Base-by-base conservation (phyloP, 2,888 invertebrate genomes). In the Polydesmus complanatus region DNA sequence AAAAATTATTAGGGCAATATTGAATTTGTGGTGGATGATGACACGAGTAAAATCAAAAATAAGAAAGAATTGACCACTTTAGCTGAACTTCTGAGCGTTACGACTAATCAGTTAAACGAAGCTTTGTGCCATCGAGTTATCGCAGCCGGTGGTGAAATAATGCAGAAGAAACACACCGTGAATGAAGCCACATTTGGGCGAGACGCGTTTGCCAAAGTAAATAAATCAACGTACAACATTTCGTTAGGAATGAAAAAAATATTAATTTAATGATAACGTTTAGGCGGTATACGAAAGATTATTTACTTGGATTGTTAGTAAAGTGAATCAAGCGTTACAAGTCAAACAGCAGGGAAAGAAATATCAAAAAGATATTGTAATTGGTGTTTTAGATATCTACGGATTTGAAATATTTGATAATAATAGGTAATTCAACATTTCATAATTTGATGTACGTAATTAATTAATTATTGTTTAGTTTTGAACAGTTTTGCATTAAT, bases 401-500 rank as follows among this genome's bases (percentile, higher is more conserved):
- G 97, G 97, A 22, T 98, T 97, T 75, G 97, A 98, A 78, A 94
- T 97, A 67, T 95, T 98, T 74, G 94, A 95, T 68, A 82, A 82
- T 27, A 97, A 97, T 76, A 93, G 92, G 77, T 95, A 59, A 22
- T 59, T 26, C 3, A 19, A 58, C n/a, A 58, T 48, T 58, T 58
- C 18, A 22, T 53, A 54, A 27, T 37, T 8, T 37, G 37, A 37
- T n/a, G 37, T 14, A 37, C 37, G 14, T 19, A 1, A 2, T 22
- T 22, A 5, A 11, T 22, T 22, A 21, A 5, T 25, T 22, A 22
- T 54, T 21, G 3, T 14, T 21, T 25, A 78, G 78, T 65, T 79
- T 97, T 76, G 97, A 97, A 74, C 97, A 97, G 77, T 93, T 97
- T 76, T 97, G 96, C 75, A 97, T 97, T 71, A 97, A 97, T 77